Evolutionary conservation across 2,113 vertebrate genomes (phyloP), one percentile per base, ranked within the genome.

Genomic region (Montifringilla adamsi): DNA sequence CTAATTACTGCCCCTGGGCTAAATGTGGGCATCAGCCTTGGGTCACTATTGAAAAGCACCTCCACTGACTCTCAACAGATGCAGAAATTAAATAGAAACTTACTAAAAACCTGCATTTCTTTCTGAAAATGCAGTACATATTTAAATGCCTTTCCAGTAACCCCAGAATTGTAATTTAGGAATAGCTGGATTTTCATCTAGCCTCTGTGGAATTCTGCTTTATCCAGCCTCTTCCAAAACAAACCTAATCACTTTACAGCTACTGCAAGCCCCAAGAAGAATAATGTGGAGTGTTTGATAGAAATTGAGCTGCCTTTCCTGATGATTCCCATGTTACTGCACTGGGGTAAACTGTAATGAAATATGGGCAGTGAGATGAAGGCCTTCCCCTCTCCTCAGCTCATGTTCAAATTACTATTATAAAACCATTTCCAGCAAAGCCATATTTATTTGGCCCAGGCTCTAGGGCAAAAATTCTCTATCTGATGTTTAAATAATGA

Each of bases 401-500:
- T 84, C 43, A 12, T 39, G 82, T 46, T 96, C 78, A 79, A 95
- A 91, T 93, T n/a, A 68, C 77, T 92, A 91, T 79, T 87, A 91
- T 49, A 91, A 82, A 94, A 41, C 33, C 72, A 94, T 83, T 87
- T 95, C 68, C 96, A 92, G 55, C 49, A 55, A 93, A 90, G 81
- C 52, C 8, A 6, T 33, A 62, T 95, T 96, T 95, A 94, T 94
- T 92, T 96, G 94, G 77, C 82, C 91, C 78, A 77, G 35, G 59
- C 81, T 76, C 47, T 39, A 83, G 81, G 72, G 94, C 81, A 95
- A 93, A 96, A 94, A 84, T 41, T 93, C 76, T 80, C 80, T 91
- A 49, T 90, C 74, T 85, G 68, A 74, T 77, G 91, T 90, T 97
- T 95, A 97, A 96, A 92, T 91, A 95, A 83, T 90, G 81, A 94